Percentiles rank a stretch among this genome's conserved stretches.
phyloP scores from a whole-genome alignment of 1,140 invertebrate genomes.

The Delia radicum region DNA sequence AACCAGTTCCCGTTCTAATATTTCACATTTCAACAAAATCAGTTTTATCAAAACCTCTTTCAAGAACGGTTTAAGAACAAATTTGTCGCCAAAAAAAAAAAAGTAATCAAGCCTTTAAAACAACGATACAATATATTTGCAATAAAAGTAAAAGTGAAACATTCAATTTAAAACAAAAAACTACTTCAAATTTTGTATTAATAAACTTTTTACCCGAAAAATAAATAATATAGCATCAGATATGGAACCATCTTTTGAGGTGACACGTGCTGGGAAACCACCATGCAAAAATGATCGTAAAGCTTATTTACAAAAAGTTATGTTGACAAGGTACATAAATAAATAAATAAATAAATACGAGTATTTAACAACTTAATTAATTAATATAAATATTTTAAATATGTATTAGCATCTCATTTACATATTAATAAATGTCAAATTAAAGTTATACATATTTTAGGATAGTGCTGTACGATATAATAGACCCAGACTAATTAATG shows the following conservation, averaged over 20 bases:
- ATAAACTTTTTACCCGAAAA: not conserved
- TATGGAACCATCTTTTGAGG: constrained; percentile 47
- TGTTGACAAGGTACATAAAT: constrained; percentile 55
- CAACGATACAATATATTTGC: not conserved
- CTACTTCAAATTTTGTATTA: not conserved
- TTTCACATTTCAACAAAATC: constrained; percentile 51
- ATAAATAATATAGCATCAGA: not conserved
- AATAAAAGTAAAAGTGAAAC: constrained; percentile 5
- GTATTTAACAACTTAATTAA: too few relatives aligned
- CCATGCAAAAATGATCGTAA: constrained; percentile 56
- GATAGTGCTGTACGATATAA: too few relatives aligned
- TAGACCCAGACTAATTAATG: too few relatives aligned
- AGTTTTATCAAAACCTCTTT: constrained; percentile 53
- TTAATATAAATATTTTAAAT: too few relatives aligned
- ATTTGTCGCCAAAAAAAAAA: constrained; percentile 18
- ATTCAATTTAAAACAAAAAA: not conserved
- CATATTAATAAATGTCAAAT: too few relatives aligned
- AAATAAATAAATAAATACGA: not conserved
- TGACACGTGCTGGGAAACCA: constrained; percentile 46
- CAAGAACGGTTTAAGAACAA: constrained; percentile 47
- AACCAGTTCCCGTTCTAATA: constrained; percentile 30
- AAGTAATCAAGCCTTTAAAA: not conserved
- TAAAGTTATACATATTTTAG: too few relatives aligned
- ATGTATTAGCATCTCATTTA: too few relatives aligned
- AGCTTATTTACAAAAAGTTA: constrained; percentile 49